Base-by-base conservation (phyloP, 2,113 vertebrate species). In the Platichthys stellatus region DNA sequence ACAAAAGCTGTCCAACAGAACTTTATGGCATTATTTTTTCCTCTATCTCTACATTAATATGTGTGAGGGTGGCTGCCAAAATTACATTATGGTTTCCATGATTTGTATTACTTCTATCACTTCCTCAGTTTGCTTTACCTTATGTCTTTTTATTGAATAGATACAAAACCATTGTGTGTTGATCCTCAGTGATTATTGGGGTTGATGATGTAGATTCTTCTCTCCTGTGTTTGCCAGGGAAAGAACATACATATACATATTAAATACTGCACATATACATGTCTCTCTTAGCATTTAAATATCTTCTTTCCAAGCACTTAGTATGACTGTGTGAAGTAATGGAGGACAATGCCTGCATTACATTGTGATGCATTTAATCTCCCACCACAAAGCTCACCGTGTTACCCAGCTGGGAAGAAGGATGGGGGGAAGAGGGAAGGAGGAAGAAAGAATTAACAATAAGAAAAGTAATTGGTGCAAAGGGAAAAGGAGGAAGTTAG, bases 361-460 rank as follows among this genome's bases (percentile, higher is more conserved):
- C 74, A 40, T 3, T 51, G 70, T 56, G 53, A 23, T 51, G 35
- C 56, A 69, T 78, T 77, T 71, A 80, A 80, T 86, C 57, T 74
- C 51, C 57, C 11, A 20, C 31, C 69, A 69, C 74, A 72, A 69
- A 74, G 76, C 31, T 65, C 38, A 51, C 53, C 68, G 20, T 53
- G 8, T 74, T 2, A 31, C 21, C 45, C 62, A 35, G 67, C 63
- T 69, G 58, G 53, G 24, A 74, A 51, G 53, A 76, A 43, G 24
- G 69, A 78, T 69, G 11, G 28, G 47, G 31, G 72, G 38, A 11
- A 40, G 38, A 53, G 31, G 72, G 40, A 12, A 43, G 40, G 40
- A 49, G n/a, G 31, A 61, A 64, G 49, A 72, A 35, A 62, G 38
- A 18, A 82, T 61, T 40, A 28, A 43, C 40, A 20, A 51, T 66